Evolutionary conservation across 2,888 invertebrate genomes (phyloP).

Genomic region (Standfussiana lucernea): DNA sequence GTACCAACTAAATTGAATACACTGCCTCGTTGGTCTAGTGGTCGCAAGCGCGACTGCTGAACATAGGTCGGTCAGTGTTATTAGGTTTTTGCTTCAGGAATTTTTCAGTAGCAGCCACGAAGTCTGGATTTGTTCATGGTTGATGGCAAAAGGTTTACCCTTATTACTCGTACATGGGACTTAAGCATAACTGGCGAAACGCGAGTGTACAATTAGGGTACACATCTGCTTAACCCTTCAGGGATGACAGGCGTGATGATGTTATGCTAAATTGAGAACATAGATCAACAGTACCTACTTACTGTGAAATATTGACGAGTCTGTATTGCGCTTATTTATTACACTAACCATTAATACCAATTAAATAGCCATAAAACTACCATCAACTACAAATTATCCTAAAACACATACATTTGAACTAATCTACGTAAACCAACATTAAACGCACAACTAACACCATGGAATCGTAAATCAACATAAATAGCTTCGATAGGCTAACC

Average conservation of each 20-base stretch:
- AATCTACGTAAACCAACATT: slow-evolving; percentile 56
- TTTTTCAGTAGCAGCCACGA: too few species aligned
- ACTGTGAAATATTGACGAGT: neutral
- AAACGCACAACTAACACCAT: slow-evolving; percentile 36
- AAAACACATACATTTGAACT: slow-evolving; percentile 37
- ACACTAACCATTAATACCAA: neutral
- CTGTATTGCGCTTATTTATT: neutral
- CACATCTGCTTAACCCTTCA: neutral
- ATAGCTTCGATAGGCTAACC: slow-evolving; percentile 61
- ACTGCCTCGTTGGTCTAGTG: too few species aligned
- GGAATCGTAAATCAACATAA: slow-evolving; percentile 65
- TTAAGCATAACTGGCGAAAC: neutral
- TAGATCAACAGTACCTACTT: neutral
- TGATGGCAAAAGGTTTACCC: neutral
- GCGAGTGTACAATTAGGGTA: too few species aligned
- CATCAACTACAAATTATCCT: slow-evolving; percentile 33
- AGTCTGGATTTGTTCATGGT: neutral
- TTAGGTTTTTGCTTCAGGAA: neutral
- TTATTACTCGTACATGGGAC: neutral
- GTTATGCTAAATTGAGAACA: neutral
- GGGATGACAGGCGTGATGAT: neutral
- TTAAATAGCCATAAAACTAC: slow-evolving; percentile 21
- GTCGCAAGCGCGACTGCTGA: neutral
- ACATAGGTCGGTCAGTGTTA: neutral
- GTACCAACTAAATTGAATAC: neutral